Base-by-base conservation (phyloP, 1,140 invertebrate species). In the Rhyacophila brunnea region DNA sequence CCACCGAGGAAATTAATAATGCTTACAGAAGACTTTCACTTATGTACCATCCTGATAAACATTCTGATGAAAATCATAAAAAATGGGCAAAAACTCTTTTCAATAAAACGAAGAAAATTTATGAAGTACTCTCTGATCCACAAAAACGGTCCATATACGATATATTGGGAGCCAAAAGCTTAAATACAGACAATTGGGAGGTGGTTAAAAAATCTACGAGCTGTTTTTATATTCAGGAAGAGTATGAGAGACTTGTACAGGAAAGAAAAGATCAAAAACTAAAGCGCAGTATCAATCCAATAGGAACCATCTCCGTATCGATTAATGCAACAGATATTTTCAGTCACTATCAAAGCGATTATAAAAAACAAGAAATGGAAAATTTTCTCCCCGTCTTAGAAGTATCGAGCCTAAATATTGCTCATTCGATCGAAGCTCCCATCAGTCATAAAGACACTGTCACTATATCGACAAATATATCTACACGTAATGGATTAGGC, bases 261-360 rank as follows among this genome's bases (percentile, higher is more conserved):
- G 89, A 92, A 68, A 74, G 85, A 65, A 92, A 95, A 64, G 92
- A 96, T 70, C 81, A 90, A 63, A 81, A 86, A 43, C 75, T 96
- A 15, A 86, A 94, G 62, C 89, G 92, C 67, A 81, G 87, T 53
- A 96, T 94, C 0, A 95, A 96, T 80, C 94, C 95, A 0, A 88
- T 87, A 65, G 92, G 93, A 6, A 87, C 84, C 55, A 83, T 97
- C 14, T 91, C 87, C 32, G 84, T 97, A 19, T 88, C 88, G 64
- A 84, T 97, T n/a, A 94, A 97, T 83, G 93, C 93, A 2, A 94
- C 93, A 5, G 93, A 96, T 71, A 72, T 97, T 54, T 98, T 98
- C 79, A 88, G 85, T 65, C 84, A 83, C 61, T 90, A 92, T 68
- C 85, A 90, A 66, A 85, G 90, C 65, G 82, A 87, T 55, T 83